phyloP scores from a whole-genome alignment of 2,888 invertebrate species.

The Dolomedes plantarius region DNA sequence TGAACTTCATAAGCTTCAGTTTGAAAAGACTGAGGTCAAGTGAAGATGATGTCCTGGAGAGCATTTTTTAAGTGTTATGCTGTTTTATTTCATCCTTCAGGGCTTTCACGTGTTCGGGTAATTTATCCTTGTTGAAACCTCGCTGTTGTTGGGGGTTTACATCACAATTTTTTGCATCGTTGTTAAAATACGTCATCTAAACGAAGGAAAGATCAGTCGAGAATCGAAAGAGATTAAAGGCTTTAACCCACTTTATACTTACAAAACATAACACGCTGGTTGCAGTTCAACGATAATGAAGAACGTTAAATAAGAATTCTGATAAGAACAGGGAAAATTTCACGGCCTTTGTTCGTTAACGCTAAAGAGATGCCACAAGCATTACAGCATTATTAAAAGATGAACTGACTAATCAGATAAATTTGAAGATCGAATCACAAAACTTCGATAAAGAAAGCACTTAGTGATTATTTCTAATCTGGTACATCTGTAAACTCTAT shows the following conservation, averaged over 20 bases:
- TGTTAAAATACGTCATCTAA: no score
- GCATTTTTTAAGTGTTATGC: slow-evolving; percentile 11
- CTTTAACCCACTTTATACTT: no score
- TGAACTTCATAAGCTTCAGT: slow-evolving; percentile 23
- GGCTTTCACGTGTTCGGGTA: slow-evolving; percentile 43
- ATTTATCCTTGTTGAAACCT: slow-evolving; percentile 38
- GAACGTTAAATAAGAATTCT: no score
- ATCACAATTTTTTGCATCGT: no score
- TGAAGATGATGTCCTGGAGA: slow-evolving; percentile 31
- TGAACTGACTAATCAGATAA: background rate
- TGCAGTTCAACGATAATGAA: no score
- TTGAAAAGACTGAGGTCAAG: slow-evolving; percentile 49
- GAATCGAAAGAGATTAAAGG: no score
- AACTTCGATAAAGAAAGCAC: background rate
- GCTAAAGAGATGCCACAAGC: background rate
- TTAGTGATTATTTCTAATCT: background rate
- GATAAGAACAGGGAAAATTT: no score
- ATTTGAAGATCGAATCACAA: background rate
- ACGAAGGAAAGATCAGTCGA: no score
- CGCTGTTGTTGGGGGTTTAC: background rate
- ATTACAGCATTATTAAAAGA: background rate
- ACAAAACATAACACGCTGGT: no score
- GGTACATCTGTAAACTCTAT: background rate
- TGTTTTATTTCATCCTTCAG: slow-evolving; percentile 21
- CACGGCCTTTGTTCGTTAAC: background rate